Base-by-base conservation (phyloP, 1,140 invertebrate species). In the Proales similis region DNA sequence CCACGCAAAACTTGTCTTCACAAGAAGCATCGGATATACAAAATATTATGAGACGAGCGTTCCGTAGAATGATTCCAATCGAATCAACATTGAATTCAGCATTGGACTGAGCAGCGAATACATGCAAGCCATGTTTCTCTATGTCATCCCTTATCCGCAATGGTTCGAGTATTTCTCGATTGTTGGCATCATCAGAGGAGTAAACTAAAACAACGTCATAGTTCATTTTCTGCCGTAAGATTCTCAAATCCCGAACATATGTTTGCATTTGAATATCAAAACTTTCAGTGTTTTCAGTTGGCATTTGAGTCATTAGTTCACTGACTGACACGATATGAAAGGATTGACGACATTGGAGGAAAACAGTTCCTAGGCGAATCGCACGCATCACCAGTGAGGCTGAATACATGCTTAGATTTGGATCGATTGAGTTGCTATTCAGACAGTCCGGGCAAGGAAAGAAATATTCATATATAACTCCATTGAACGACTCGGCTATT, bases 251-350 rank as follows among this genome's bases (percentile, higher is more conserved):
- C 14, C 66, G 67, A 4, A 74, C 65, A 53, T 67, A 68, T 45
- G 68, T 65, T 27, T 72, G 69, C 4, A 74, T 66, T 27, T 73
- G 71, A 12, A 69, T 63, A 63, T 74, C 73, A 68, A 70, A 72
- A 45, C 70, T 68, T 11, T 66, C 64, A 51, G 64, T 70, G 32
- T 64, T 68, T 61, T 71, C 67, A 4, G 69, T 65, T 4, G 33
- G 29, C 43, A 60, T 62, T 47, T 65, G 65, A 71, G 70, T 68
- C 48, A 70, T 67, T 20, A 74, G 63, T 64, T 74, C 71, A 4
- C 65, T 64, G 67, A 75, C 70, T 2, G 72, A 70, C 12, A 73
- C 65, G 38, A 69, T 70, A 66, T 75, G 74, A 67, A 75, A 75
- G 48, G 68, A 71, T 45, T 71, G 73, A 39, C 69, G 67, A 63